Conservation (phyloP, 2,113 vertebrate genomes). For the Hassar affinis region DNA sequence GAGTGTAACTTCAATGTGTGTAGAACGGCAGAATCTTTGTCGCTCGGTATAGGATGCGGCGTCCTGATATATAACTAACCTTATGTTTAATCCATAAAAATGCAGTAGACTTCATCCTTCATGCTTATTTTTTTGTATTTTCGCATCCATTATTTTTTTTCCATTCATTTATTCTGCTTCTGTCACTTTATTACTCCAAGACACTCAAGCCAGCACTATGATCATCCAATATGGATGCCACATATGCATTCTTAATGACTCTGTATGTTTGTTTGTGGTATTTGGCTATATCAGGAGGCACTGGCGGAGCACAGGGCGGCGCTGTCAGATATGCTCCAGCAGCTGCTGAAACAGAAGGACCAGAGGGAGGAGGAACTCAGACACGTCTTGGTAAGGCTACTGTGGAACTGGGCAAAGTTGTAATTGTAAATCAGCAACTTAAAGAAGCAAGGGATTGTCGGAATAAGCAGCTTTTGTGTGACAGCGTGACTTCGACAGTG, state of each 20-base stretch:
- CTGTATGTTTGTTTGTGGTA: constrained; percentile 11
- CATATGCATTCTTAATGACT: neutral
- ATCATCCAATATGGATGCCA: neutral
- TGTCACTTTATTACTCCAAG: neutral
- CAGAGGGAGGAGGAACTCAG: constrained; percentile 86
- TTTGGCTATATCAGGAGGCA: constrained; percentile 70
- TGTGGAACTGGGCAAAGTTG: neutral
- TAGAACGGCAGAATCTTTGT: neutral
- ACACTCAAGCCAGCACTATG: neutral
- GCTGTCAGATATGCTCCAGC: constrained; percentile 82
- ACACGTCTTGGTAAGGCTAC: constrained; percentile 79
- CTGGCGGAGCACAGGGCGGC: constrained; percentile 81
- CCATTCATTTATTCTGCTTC: constrained; percentile 13
- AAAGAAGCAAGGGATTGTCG: neutral
- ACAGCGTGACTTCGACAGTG: neutral
- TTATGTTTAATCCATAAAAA: neutral
- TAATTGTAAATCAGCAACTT: neutral
- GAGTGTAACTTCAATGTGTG: constrained; percentile 2
- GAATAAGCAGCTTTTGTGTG: neutral
- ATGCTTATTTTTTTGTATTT: neutral
- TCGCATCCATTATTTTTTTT: constrained; percentile 32
- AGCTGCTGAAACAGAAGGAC: constrained; percentile 90
- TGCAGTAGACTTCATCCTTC: neutral
- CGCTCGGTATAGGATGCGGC: neutral
- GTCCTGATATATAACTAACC: neutral